These are phyloP conservation scores for Zaprionus ghesquierei DNA, from an alignment of 1,140 invertebrate species.

Conservation along the genomic window DNA sequence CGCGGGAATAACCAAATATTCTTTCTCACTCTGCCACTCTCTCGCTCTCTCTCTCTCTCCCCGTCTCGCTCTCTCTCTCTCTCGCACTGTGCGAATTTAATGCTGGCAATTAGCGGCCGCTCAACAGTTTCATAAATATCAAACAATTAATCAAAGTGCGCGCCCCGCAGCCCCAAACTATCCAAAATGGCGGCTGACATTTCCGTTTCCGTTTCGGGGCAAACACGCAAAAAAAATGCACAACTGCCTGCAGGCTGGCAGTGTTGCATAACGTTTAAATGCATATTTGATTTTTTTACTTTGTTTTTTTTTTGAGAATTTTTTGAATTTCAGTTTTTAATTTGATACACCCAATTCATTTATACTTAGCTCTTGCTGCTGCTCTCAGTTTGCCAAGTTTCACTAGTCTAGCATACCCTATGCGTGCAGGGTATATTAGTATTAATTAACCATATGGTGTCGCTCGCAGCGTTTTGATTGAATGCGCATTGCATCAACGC, in stretches of 20 bases:
- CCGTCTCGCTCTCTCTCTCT: background rate
- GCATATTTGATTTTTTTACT: background rate
- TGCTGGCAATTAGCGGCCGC: conserved; percentile 37
- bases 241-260: background rate
- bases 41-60: background rate
- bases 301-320: background rate
- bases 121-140: conserved; percentile 43
- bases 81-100: background rate
- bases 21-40: background rate
- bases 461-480: conserved; percentile 15
- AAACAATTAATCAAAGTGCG: conserved; percentile 45
- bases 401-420: background rate
- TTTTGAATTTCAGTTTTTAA: background rate
- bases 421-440: background rate
- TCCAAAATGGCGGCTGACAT: conserved; percentile 38
- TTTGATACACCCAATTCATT: too few species aligned
- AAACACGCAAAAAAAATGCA: background rate
- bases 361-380: too few species aligned
- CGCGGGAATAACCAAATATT: background rate
- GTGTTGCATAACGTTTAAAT: background rate
- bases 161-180: background rate
- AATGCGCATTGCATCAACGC: conserved; percentile 7
- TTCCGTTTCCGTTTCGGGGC: conserved; percentile 22
- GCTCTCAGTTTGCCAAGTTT: background rate
- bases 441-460: conserved; percentile 25